Base-by-base conservation (phyloP, 2,797 vertebrate genomes). In the Caiman crocodilus region DNA sequence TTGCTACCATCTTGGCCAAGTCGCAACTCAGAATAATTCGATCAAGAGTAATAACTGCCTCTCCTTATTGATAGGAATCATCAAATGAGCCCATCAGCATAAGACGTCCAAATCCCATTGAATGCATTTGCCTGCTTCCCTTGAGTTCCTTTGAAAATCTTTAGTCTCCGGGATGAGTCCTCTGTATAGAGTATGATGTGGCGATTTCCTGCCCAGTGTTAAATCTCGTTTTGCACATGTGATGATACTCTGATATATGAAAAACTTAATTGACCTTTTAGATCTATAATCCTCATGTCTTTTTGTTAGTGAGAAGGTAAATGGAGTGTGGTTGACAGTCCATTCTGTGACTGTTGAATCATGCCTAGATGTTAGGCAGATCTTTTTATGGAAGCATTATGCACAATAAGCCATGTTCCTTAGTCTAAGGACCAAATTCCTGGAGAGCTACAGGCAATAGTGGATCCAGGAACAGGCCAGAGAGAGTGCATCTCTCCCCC, bases 381-480 rank as follows among this genome's bases (percentile, higher is more conserved):
- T 50, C 18, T 1, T 0, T 30, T 4, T 25, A 26, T 21, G 18
- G 23, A 15, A 69, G 69, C 26, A 80, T 12, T 18, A 7, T 0
- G 0, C 30, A 28, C 23, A 77, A 77, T 42, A 58, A 57, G 57
- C 3, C n/a, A 23, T 30, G 13, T 13, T 21, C 55, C 55, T 77
- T 56, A 59, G 20, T 30, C 59, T 28, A 26, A 67, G 59, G 32
- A 8, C 28, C 73, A 14, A 26, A 50, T 12, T 28, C 3, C 63
- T 50, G 42, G 9, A 50, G 42, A 50, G 42, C 42, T 50, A 50
- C 13, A 76, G 50, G 50, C 50, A 76, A 14, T 9, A 28, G 17
- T 32, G 7, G 11, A 23, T 32, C 42, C 42, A 50, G 42, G 42
- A 50, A 50, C 42, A 50, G 42, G 42, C 42, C 42, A 50, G 11